Evolutionary conservation across 2,888 invertebrate species (phyloP), one percentile per base, ranked within the genome.

Genomic region (Eupithecia centaureata): DNA sequence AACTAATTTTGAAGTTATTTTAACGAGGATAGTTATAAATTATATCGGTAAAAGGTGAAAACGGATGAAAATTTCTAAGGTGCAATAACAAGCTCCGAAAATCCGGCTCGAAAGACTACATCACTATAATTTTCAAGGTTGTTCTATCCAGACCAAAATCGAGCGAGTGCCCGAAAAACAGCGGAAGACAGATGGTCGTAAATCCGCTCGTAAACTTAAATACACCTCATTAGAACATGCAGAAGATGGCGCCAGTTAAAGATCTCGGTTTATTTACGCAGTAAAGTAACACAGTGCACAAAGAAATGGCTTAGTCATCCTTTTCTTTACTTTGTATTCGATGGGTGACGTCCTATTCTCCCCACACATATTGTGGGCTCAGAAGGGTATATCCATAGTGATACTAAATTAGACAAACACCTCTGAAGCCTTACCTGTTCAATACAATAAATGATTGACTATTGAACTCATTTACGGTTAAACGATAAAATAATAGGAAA

Each of bases 181-280:
- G 77, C 77, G 78, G 75, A 74, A 66, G 73, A 76, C 67, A 71
- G 73, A 63, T 73, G 79, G 75, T 85, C 86, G 82, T 86, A 85
- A 86, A 86, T 73, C 65, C 73, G 76, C 70, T 83, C 86, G 81
- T 87, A 86, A 87, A 86, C 76, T 81, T 82, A 80, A 80, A 80
- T 76, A 79, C 78, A 82, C 79, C 82, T 84, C 84, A 84, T 86
- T 83, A 83, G 79, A 80, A 78, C 79, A 81, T 78, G 79, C 78
- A 78, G 74, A 78, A 81, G 81, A 84, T 79, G 83, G 82, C 85
- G 84, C 81, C 84, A 74, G 75, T 75, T 77, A 77, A 78, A 77
- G 74, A 76, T 72, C 67, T 71, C 56, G 70, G 73, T 73, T 76
- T 75, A 77, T 79, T 77, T 73, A 76, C 74, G 65, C 63, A 73